A percentile compares a stretch with the other conserved stretches of the same genome.
Conservation (phyloP, 2,113 vertebrate species). For the Morone saxatilis region DNA sequence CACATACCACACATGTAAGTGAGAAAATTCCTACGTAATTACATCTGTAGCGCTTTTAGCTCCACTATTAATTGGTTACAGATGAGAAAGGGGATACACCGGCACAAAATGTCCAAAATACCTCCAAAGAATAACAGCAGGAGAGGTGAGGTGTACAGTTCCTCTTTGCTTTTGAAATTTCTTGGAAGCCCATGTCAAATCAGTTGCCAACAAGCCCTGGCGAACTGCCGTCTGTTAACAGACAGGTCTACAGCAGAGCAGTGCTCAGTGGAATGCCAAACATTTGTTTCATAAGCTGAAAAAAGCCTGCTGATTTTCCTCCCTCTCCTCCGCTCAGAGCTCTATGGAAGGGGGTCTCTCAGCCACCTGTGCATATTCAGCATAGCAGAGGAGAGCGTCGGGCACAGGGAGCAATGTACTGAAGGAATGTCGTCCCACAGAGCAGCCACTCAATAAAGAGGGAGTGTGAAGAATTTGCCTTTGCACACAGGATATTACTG, state of each 20-base stretch:
- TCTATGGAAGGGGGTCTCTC: constrained; percentile 64
- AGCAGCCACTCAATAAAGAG: constrained; percentile 78
- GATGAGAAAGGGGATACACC: constrained; percentile 53
- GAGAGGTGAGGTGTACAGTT: constrained; percentile 54
- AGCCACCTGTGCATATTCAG: constrained; percentile 81
- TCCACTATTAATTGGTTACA: constrained; percentile 67
- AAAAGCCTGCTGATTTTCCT: constrained; percentile 68
- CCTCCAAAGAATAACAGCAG: constrained; percentile 62
- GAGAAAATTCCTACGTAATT: constrained; percentile 76
- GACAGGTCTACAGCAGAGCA: constrained; percentile 78
- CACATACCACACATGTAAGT: constrained; percentile 67
- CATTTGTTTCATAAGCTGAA: constrained; percentile 79
- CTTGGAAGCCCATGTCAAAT: constrained; percentile 64
- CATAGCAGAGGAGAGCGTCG: constrained; percentile 72
- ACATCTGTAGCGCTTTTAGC: constrained; percentile 62
- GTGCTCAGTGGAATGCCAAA: constrained; percentile 79
- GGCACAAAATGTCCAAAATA: constrained; percentile 53
- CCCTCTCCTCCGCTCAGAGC: constrained; percentile 58
- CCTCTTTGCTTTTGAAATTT: constrained; percentile 53
- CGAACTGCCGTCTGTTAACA: constrained; percentile 62
- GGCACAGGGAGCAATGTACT: constrained; percentile 57
- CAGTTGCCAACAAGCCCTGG: constrained; percentile 71
- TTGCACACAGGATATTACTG: constrained; percentile 76
- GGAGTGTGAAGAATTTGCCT: constrained; percentile 75
- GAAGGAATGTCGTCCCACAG: constrained; percentile 75